Conservation (phyloP, 2,113 vertebrate species). For the Lepus timidus region DNA sequence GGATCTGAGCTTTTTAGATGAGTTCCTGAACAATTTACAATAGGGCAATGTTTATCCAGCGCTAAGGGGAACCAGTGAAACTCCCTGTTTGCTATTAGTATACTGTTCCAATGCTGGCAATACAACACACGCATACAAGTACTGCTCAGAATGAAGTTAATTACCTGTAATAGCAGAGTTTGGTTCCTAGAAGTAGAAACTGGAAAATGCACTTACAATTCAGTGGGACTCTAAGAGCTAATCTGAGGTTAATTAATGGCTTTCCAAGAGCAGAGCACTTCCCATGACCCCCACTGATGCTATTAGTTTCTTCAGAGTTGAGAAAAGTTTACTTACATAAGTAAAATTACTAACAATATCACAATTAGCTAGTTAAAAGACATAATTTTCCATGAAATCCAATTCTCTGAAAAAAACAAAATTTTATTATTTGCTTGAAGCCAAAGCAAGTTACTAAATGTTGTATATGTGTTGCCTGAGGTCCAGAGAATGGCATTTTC, state of each 20-base stretch:
- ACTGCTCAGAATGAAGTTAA: slow-evolving; percentile 63
- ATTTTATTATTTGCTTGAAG: slow-evolving; percentile 67
- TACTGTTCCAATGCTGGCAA: slow-evolving; percentile 51
- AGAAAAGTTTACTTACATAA: slow-evolving; percentile 58
- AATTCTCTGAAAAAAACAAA: slow-evolving; percentile 51
- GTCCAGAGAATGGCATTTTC: background rate
- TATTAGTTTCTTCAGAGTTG: slow-evolving; percentile 52
- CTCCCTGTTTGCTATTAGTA: slow-evolving; percentile 29
- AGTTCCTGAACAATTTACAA: slow-evolving; percentile 64
- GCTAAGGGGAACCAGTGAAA: slow-evolving; percentile 6
- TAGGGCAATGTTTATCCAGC: slow-evolving; percentile 51
- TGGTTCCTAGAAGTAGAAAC: slow-evolving; percentile 62
- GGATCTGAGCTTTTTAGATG: slow-evolving; percentile 65
- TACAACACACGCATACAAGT: background rate
- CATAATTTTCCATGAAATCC: background rate
- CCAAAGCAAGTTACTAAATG: slow-evolving; percentile 49
- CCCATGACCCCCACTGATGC: background rate
- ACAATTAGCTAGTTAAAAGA: slow-evolving; percentile 1
- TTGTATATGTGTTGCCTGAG: background rate
- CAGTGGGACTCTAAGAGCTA: slow-evolving; percentile 6
- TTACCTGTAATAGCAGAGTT: slow-evolving; percentile 46
- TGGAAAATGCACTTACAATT: slow-evolving; percentile 59
- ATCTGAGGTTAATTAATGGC: slow-evolving; percentile 71
- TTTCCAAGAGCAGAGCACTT: background rate
- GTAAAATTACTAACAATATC: slow-evolving; percentile 36